Conservation (phyloP, 2,797 vertebrate species). For the Chrysocyon brachyurus region DNA sequence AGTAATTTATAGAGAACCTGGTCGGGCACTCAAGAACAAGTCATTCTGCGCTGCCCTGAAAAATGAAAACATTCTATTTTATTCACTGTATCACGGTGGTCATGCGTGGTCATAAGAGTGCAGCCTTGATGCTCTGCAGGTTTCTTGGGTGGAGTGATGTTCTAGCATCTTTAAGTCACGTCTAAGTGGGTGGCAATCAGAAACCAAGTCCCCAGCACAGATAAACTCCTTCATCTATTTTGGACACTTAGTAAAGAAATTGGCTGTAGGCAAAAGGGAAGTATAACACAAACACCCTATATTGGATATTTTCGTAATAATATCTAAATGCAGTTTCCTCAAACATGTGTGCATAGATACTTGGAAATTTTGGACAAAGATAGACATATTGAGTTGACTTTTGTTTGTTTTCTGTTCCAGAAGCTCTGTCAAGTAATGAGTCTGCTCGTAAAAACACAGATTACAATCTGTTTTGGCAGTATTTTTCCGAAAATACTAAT, state of each 20-base stretch:
- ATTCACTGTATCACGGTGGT: neutral
- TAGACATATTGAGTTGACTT: slow-evolving; percentile 7
- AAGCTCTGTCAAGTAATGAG: slow-evolving; percentile 24
- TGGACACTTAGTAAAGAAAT: slow-evolving; percentile 17
- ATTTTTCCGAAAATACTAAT: slow-evolving; percentile 57
- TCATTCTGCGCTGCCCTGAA: neutral
- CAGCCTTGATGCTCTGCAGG: neutral
- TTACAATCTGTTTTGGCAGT: slow-evolving; percentile 28
- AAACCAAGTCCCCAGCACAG: neutral
- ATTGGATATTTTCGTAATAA: neutral
- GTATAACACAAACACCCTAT: neutral
- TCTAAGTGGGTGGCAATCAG: neutral
- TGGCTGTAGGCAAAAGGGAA: neutral
- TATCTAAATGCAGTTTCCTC: neutral
- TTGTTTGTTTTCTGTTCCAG: slow-evolving; percentile 60
- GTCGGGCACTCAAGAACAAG: neutral
- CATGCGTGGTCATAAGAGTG: neutral
- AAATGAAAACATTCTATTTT: neutral
- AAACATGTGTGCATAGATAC: neutral
- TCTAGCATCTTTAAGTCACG: neutral
- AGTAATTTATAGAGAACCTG: neutral
- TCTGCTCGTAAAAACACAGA: slow-evolving; percentile 1
- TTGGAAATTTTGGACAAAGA: slow-evolving; percentile 58
- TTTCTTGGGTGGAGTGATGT: neutral
- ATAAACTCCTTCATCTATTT: neutral